These are phyloP conservation scores for Buceros bicornis DNA, from an alignment of 2,797 vertebrate species.

Conservation along the genomic window DNA sequence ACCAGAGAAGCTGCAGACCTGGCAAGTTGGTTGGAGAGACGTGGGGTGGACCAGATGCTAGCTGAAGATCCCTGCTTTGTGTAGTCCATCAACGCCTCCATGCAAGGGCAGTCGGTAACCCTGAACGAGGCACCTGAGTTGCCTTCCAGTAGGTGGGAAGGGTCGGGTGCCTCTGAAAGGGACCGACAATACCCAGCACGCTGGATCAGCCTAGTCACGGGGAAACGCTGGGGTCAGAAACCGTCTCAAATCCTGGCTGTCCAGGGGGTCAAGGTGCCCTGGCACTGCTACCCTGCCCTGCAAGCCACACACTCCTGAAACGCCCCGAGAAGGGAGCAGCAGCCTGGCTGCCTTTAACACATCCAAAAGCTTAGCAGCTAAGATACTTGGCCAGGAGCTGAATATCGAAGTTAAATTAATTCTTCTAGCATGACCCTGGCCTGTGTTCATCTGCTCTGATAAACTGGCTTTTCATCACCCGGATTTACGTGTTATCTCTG, in stretches of 20 bases:
- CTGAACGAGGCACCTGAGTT: neutral
- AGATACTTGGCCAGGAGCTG: neutral
- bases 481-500: neutral
- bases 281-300: neutral
- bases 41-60: neutral
- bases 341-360: neutral
- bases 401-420: neutral
- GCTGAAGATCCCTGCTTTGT: neutral
- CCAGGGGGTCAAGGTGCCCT: neutral
- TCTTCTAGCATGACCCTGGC: neutral
- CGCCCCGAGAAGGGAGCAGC: neutral
- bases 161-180: neutral
- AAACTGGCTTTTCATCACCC: neutral
- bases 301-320: neutral
- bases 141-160: neutral
- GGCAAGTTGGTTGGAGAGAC: neutral
- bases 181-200: rapidly evolving
- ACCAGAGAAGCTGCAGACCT: neutral
- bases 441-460: neutral
- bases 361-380: neutral
- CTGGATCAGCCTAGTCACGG: neutral
- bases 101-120: neutral
- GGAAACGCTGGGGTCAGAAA: neutral
- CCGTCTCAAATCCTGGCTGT: neutral
- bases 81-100: neutral